Conservation (phyloP, 1,140 invertebrate species). For the Hermatobates lingyangjiaoensis region DNA sequence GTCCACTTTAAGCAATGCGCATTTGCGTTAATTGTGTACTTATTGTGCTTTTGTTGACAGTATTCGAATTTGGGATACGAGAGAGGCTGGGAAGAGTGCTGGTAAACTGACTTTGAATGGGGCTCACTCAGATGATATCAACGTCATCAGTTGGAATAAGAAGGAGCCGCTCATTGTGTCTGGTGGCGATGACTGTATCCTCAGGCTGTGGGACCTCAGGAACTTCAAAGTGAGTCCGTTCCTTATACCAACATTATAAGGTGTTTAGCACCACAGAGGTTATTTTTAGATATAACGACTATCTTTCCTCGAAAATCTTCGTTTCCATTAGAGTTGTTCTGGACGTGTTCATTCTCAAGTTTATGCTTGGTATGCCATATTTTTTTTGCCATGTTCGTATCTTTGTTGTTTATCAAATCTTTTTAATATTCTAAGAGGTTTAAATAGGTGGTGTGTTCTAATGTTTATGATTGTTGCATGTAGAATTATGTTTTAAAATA, state of each 20-base stretch:
- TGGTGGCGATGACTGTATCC: constrained; percentile 86
- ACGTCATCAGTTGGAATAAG: constrained; percentile 94
- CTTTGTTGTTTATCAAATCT: background rate
- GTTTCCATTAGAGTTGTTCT: background rate
- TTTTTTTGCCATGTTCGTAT: no score
- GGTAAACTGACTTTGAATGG: constrained; percentile 77
- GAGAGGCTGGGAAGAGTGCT: constrained; percentile 64
- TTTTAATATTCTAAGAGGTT: background rate
- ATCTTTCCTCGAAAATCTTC: no score
- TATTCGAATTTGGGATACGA: constrained; percentile 77
- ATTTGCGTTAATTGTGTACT: no score
- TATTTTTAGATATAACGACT: no score
- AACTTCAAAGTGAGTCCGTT: constrained; percentile 43
- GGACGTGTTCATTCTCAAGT: background rate
- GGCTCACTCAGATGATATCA: constrained; percentile 83
- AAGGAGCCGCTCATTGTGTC: constrained; percentile 78
- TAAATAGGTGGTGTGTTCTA: no score
- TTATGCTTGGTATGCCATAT: no score
- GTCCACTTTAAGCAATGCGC: background rate
- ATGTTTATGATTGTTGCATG: no score
- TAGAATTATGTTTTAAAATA: no score
- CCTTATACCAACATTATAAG: no score
- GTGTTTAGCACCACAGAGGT: no score
- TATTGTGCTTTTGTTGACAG: constrained; percentile 24
- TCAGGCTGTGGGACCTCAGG: constrained; percentile 91